Conservation (phyloP, 2,113 vertebrate genomes). For the Platichthys stellatus region DNA sequence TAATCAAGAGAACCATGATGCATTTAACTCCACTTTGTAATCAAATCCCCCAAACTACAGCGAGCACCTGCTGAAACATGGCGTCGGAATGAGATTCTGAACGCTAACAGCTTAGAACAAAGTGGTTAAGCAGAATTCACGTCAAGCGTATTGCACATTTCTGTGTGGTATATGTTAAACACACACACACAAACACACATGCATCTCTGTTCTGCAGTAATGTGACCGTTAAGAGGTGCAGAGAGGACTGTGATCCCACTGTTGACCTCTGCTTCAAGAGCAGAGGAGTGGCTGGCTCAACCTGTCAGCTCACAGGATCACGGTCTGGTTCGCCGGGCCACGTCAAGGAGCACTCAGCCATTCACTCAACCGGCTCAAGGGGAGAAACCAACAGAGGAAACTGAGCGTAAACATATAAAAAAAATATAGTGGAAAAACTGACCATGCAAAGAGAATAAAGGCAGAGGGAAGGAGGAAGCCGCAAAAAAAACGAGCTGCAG, state of each 20-base stretch:
- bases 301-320: constrained; percentile 31
- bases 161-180: neutral
- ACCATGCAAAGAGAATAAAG: constrained; percentile 8
- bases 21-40: neutral
- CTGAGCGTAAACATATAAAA: constrained; percentile 20
- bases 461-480: constrained; percentile 8
- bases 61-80: neutral
- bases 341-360: constrained; percentile 46
- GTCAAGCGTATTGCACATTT: neutral
- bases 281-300: constrained; percentile 39
- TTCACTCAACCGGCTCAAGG: constrained; percentile 28
- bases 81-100: too few species aligned
- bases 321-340: constrained; percentile 31
- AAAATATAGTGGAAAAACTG: constrained; percentile 9
- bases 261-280: constrained; percentile 39
- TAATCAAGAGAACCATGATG: neutral
- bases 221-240: constrained; percentile 17
- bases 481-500: constrained; percentile 35
- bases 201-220: neutral
- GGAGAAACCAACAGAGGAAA: constrained; percentile 31
- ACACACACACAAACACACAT: neutral
- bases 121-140: neutral
- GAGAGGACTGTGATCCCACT: constrained; percentile 23
- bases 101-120: too few species aligned
- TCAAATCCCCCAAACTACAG: neutral